These are phyloP conservation scores for Crocidura indochinensis DNA, from an alignment of 2,797 vertebrate species.

Conservation along the genomic window DNA sequence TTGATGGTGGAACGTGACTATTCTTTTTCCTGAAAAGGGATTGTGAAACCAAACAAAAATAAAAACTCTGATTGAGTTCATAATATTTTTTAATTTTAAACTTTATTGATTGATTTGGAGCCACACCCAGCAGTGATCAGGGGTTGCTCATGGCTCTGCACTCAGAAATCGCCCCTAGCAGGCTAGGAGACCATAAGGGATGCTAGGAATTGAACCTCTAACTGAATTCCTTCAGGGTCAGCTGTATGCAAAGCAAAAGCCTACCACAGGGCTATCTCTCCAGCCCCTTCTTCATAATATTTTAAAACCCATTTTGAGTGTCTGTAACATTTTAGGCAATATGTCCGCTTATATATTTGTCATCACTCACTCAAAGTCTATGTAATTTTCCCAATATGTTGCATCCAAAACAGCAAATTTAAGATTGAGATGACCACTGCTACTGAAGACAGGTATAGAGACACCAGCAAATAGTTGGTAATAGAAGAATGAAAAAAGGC, in stretches of 20 bases:
- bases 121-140: no score
- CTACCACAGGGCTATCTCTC: no score
- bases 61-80: conserved; percentile 32
- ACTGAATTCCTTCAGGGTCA: no score
- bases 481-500: neutral
- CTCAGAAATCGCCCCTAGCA: no score
- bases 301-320: conserved; percentile 40
- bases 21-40: no score
- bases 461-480: neutral
- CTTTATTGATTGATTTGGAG: no score
- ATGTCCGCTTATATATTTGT: conserved; percentile 14
- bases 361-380: neutral
- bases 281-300: conserved; percentile 12
- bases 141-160: no score
- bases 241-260: no score
- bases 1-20: no score
- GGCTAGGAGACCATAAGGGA: no score
- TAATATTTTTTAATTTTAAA: neutral
- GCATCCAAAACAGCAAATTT: conserved; percentile 49
- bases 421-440: neutral
- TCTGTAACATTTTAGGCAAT: conserved; percentile 4
- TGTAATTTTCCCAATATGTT: conserved; percentile 19
- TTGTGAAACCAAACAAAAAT: neutral
- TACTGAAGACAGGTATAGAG: conserved; percentile 16
- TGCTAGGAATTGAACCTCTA: no score